phyloP scores from a whole-genome alignment of 2,888 invertebrate genomes.

The Punctoribates punctum region DNA sequence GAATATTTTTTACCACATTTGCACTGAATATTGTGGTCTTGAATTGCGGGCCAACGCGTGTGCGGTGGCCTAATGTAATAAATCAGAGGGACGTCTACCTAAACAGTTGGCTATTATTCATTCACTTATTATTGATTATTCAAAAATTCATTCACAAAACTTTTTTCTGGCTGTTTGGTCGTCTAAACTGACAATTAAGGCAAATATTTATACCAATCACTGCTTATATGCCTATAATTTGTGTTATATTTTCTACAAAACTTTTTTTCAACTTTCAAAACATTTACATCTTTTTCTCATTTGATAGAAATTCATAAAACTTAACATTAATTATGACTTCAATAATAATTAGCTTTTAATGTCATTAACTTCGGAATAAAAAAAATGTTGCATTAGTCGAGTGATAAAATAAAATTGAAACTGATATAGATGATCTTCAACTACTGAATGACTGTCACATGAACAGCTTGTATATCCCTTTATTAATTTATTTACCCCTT shows the following conservation, averaged over 20 bases:
- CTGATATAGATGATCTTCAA: too few species aligned
- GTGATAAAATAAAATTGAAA: too few species aligned
- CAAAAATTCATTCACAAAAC: conserved; percentile 20
- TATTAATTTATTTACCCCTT: too few species aligned
- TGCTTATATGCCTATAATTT: neutral
- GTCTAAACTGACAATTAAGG: neutral
- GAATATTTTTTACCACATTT: neutral
- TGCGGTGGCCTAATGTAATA: neutral
- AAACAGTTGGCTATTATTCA: conserved; percentile 24
- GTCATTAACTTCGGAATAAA: too few species aligned
- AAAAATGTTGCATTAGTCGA: too few species aligned
- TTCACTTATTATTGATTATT: conserved; percentile 7
- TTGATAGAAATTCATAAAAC: neutral
- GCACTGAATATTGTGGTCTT: neutral
- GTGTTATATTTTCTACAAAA: neutral
- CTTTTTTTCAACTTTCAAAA: neutral
- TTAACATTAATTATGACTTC: too few species aligned
- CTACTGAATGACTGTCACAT: too few species aligned
- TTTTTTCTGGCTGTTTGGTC: neutral
- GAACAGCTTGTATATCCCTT: too few species aligned
- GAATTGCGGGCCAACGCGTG: neutral
- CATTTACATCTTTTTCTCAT: conserved; percentile 13
- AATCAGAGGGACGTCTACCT: conserved; percentile 9
- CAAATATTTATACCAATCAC: neutral
- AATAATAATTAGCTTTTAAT: too few species aligned